Evolutionary conservation across 2,888 invertebrate species (phyloP).

Genomic region (Agrochola lychnidis): DNA sequence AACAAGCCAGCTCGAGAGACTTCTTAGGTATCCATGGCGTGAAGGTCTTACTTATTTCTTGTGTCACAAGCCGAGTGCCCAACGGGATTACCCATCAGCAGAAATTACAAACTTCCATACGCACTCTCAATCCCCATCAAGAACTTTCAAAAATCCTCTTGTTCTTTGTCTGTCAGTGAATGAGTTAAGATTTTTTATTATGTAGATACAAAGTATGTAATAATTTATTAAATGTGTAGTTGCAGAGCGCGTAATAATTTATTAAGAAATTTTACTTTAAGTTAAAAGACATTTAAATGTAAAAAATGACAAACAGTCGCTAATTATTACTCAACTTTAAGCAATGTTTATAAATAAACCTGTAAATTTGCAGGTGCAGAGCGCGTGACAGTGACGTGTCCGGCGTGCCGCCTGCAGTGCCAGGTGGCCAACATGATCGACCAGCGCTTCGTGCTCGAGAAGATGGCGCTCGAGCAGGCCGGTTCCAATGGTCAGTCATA

Average conservation of each 20-base stretch:
- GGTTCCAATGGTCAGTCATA: conserved; percentile 72
- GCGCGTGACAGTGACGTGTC: conserved; percentile 91
- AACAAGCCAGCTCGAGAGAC: conserved; percentile 80
- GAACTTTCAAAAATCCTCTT: not conserved
- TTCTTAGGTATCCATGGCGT: conserved; percentile 76
- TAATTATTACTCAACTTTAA: not conserved
- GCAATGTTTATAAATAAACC: not conserved
- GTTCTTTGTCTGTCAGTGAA: too few relatives aligned
- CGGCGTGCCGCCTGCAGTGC: conserved; percentile 94
- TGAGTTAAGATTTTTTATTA: not conserved
- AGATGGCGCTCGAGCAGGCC: conserved; percentile 87
- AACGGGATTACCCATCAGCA: not conserved
- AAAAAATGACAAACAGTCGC: not conserved
- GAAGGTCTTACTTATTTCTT: not conserved
- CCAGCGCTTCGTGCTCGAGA: conserved; percentile 95
- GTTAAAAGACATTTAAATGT: too few relatives aligned
- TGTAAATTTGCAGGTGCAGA: conserved; percentile 78
- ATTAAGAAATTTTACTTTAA: too few relatives aligned
- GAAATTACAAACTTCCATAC: not conserved
- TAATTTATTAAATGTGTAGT: not conserved
- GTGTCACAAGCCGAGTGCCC: too few relatives aligned
- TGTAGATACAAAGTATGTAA: not conserved
- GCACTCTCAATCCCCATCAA: too few relatives aligned
- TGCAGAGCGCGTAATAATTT: not conserved
- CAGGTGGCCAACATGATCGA: conserved; percentile 94